Conservation (phyloP, 2,888 invertebrate species). For the Palloptera scutellata region DNA sequence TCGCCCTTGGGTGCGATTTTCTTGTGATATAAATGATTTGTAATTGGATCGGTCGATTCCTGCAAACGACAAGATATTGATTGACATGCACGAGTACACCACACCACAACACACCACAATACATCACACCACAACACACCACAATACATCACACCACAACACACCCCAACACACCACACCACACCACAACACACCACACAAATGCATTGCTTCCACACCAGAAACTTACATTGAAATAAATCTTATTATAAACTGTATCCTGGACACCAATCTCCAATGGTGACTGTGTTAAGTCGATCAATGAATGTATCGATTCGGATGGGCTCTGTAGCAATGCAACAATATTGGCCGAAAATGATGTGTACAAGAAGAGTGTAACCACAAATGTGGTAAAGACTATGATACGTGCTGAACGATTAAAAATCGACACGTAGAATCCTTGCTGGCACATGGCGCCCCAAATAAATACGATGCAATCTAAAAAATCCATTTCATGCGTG, state of each 20-base stretch:
- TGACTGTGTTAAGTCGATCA: conserved; percentile 68
- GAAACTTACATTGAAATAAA: conserved; percentile 66
- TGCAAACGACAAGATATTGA: conserved; percentile 21
- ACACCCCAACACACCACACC: too few species aligned
- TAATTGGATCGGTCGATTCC: conserved; percentile 68
- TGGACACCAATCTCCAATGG: conserved; percentile 69
- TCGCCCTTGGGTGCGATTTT: conserved; percentile 69
- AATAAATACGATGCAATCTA: conserved; percentile 67
- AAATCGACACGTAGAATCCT: conserved; percentile 67
- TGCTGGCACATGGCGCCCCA: conserved; percentile 71
- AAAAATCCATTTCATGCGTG: conserved; percentile 49
- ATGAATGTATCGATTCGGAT: conserved; percentile 68
- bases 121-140: too few species aligned
- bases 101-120: neutral
- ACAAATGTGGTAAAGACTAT: conserved; percentile 68
- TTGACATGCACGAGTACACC: too few species aligned
- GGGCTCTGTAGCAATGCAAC: conserved; percentile 72
- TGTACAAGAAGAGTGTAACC: conserved; percentile 69
- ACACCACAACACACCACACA: neutral
- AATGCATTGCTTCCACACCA: too few species aligned
- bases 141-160: too few species aligned
- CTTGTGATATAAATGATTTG: conserved; percentile 66
- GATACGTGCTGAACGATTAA: conserved; percentile 66
- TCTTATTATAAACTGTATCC: conserved; percentile 69
- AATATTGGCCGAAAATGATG: conserved; percentile 73